Base-by-base conservation (phyloP, 2,888 invertebrate species). In the Sialis lutaria region DNA sequence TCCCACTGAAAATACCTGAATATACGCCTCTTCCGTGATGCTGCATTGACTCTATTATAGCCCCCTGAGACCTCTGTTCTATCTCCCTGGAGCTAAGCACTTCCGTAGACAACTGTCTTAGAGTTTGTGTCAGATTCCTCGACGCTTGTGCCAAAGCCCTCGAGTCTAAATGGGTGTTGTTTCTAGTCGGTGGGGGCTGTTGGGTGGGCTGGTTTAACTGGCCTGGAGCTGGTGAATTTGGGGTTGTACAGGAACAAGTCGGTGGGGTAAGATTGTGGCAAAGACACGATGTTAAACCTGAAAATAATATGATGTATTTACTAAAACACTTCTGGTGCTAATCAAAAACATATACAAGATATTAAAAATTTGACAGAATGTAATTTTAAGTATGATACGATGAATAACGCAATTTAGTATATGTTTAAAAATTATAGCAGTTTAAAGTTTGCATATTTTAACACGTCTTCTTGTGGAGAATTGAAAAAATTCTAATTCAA, bases 1-100 rank as follows among this genome's bases (percentile, higher is more conserved):
- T 93, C 46, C 93, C 93, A 60, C 91, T 92, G 66, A 95, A 95
- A 51, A 93, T 93, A 53, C 95, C 95, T 9, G 92, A 93, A 68
- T 92, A 95, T 52, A 93, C 89, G 56, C 92, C 93, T 64, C 89
- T 88, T 53, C 92, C 88, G 58, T 92, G 88, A 62, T 92, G 90
- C 64, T 85, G 82, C 89, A 90, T 87, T 57, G 86, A 86, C 62
- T 89, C 87, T 61, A 89, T 88, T 59, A 88, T 85, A 57, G 88
- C 88, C 34, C 88, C 87, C 44, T 77, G 75, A 40, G 47, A 37
- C 9, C 47, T 42, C 22, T 42, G 42, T 42, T 47, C 47, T 7
- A 47, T 42, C 34, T 47, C 59, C 59, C 68, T 64, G 50, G 68
- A 70, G 53, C 85, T 87, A 58, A 88, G 75, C 50, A 90, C 90